Base-by-base conservation (phyloP, 2,797 vertebrate species). In the Enteromius viviparus region DNA sequence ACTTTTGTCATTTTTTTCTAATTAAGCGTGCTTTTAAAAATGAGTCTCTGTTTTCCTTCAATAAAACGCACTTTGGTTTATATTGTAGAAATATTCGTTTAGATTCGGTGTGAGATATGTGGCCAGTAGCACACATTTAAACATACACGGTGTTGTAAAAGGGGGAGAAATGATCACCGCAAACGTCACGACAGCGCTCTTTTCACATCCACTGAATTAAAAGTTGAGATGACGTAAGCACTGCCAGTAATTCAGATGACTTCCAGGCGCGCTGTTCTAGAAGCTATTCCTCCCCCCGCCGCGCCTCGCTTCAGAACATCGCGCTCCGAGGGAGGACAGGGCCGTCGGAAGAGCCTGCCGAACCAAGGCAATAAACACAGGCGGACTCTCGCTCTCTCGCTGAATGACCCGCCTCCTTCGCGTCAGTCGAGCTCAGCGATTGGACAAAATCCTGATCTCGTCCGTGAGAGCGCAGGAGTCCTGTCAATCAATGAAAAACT, bases 201-300 rank as follows among this genome's bases (percentile, higher is more conserved):
- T 74, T 86, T 89, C 65, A 79, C 86, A 84, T 83, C 85, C 90
- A 45, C 87, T 84, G 89, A 90, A 92, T 92, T 93, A 93, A 92
- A 77, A 93, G 86, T 90, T 87, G 32, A 78, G 88, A 90, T 95
- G 94, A 95, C 95, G 95, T 93, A 89, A 47, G 2, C 87, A 55
- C 90, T 96, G 94, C 95, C 95, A 93, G 95, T 94, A 96, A 96
- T 89, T 95, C 95, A 95, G 93, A 94, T 95, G 95, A 95, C 92
- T 95, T 95, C 93, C 93, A 94, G 93, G 37, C 88, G 83, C 45
- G 94, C 94, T 94, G 84, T 95, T 94, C 88, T 14, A 10, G 70
- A 2, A 3, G 82, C 2, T 0, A 0, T 4, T 0, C 0, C 21
- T 3, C 19, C 78, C 92, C 81, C 95, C 91, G 34, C 91, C 74